phyloP scores from a whole-genome alignment of 2,113 vertebrate genomes.

The Sceloporus tristichus region DNA sequence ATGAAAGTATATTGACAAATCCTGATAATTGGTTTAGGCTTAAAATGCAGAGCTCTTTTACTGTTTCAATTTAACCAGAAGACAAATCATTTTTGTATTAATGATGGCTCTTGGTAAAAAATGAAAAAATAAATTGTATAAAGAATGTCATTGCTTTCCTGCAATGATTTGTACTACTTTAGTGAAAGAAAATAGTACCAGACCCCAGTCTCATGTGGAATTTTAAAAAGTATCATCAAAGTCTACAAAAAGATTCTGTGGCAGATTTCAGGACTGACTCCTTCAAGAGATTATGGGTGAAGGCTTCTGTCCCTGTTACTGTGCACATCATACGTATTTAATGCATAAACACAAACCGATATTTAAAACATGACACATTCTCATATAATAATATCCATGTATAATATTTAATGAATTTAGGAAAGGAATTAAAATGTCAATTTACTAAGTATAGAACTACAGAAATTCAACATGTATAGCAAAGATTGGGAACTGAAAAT shows the following conservation, averaged over 20 bases:
- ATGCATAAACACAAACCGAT: neutral
- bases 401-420: neutral
- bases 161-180: conserved; percentile 53
- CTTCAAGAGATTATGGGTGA: too few relatives aligned
- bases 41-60: conserved; percentile 76
- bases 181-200: neutral
- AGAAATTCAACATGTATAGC: neutral
- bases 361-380: neutral
- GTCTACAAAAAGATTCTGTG: too few relatives aligned
- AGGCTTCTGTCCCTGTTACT: neutral
- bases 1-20: conserved; percentile 74
- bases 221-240: neutral
- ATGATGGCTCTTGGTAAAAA: conserved; percentile 65
- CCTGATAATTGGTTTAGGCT: conserved; percentile 77
- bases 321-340: neutral
- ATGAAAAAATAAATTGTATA: conserved; percentile 67
- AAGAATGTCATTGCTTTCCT: conserved; percentile 62
- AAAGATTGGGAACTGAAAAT: neutral
- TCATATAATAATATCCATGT: neutral
- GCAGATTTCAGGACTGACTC: neutral
- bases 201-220: neutral
- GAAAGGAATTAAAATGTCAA: neutral
- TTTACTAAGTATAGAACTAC: neutral
- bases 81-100: conserved; percentile 71
- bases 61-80: conserved; percentile 74